Evolutionary conservation across 1,140 invertebrate genomes (phyloP), one percentile per base, ranked within the genome.

Genomic region (Dreissena polymorpha): DNA sequence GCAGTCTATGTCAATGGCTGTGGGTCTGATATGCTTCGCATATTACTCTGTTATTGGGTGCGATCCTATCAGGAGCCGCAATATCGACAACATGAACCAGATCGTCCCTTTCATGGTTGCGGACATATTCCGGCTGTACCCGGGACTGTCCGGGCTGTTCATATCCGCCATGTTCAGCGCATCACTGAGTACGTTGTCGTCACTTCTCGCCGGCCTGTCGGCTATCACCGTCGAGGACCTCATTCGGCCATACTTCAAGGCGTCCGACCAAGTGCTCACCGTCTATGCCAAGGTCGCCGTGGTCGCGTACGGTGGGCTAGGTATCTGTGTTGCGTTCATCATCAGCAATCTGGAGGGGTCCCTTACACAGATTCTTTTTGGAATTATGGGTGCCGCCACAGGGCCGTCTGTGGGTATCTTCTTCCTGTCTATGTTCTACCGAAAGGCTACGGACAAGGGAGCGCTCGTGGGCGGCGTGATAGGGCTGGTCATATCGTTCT

Each of bases 151-250:
- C 0, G 77, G 77, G 21, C 53, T 80, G 13, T 80, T 80, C 51
- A 80, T 80, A 14, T 80, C 77, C 12, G 77, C 77, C 7, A 25
- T 80, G 68, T 80, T 80, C 49, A 80, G 77, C 50, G 77, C 77
- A 0, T 80, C 77, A 14, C 51, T 80, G 5, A 80, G 77, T 29
- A 80, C 77, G 12, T 23, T 80, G 23, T 80, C 77, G 25, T 80
- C 77, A 12, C 51, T 80, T 23, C 50, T 80, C 16, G 49, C 77
- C 1, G 67, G 77, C 5, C 53, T 80, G 14, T 80, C 77, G 0
- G 77, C 77, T 7, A 53, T 80, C 0, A 80, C 77, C 21, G 29
- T 80, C 5, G 77, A 80, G 23, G 77, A 80, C 49, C 50, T 80
- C 0, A 63, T 80, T n/a, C 63, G 65, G 39, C 77, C 77, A 29